phyloP scores from a whole-genome alignment of 1,140 invertebrate species.

The Potamilus streckersoni region DNA sequence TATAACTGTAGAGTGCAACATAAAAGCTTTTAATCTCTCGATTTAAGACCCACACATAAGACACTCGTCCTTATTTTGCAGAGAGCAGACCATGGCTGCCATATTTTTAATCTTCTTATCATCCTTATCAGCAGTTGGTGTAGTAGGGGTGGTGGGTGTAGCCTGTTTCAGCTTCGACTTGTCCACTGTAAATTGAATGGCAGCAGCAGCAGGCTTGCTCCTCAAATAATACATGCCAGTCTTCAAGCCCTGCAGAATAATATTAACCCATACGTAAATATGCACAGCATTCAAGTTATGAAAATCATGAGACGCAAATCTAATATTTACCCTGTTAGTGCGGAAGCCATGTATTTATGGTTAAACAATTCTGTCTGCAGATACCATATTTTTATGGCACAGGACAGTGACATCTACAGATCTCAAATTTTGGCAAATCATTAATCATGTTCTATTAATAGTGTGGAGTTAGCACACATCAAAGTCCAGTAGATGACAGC shows the following conservation, averaged over 20 bases:
- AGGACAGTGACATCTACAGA: too few relatives aligned
- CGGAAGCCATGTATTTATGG: too few relatives aligned
- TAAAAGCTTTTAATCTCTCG: background rate
- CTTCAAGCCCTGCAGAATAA: slow-evolving; percentile 82
- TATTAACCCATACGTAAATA: background rate
- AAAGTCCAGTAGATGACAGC: too few relatives aligned
- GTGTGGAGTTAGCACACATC: too few relatives aligned
- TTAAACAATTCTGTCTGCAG: too few relatives aligned
- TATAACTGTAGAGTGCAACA: too few relatives aligned
- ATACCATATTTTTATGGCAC: too few relatives aligned
- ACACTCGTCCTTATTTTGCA: slow-evolving; percentile 93
- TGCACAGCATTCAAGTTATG: too few relatives aligned
- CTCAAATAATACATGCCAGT: slow-evolving; percentile 99
- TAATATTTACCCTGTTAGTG: too few relatives aligned
- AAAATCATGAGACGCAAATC: too few relatives aligned
- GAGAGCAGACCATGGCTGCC: slow-evolving; percentile 86
- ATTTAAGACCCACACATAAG: slow-evolving; percentile 72
- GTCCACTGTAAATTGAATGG: slow-evolving; percentile 98
- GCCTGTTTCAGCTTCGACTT: slow-evolving; percentile 78
- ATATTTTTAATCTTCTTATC: slow-evolving; percentile 69
- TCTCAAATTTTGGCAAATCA: too few relatives aligned
- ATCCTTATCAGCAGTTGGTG: slow-evolving; percentile 9
- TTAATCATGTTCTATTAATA: too few relatives aligned
- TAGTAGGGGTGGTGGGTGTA: slow-evolving; percentile 21
- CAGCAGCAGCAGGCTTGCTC: slow-evolving; percentile 95